Evolutionary conservation across 2,888 invertebrate genomes (phyloP), one percentile per base, ranked within the genome.

Genomic region (Ernsta delagoae): DNA sequence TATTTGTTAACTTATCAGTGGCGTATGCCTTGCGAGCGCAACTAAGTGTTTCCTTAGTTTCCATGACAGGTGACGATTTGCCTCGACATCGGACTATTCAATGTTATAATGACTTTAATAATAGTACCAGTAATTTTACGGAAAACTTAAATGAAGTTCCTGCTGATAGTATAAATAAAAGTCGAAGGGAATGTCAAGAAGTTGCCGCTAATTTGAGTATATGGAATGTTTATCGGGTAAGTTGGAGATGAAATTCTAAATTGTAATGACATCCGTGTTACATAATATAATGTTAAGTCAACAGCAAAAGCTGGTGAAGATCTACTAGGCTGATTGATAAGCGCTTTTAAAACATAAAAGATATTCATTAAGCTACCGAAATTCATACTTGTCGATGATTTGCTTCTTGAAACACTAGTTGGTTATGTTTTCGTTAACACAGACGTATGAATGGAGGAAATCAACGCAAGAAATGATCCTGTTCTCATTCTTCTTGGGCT

Each of bases 401-500:
- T 24, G 24, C 3, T n/a, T n/a, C n/a, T n/a, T n/a, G n/a, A n/a
- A n/a, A n/a, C n/a, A n/a, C n/a, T n/a, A n/a, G n/a, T n/a, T n/a
- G n/a, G n/a, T n/a, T n/a, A n/a, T n/a, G n/a, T n/a, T n/a, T n/a
- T n/a, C n/a, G n/a, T 41, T 41, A 6, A 31, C 6, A 54, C 75
- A 90, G 89, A 84, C 79, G 0, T 90, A 89, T 72, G 75, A 83
- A 1, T 90, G 90, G 90, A 73, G 78, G 54, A 87, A 88, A 71
- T 74, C 85, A 0, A 85, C 83, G 0, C 87, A 89, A 61, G 90
- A 89, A 70, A 84, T 89, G 77, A 85, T 88, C 41, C 78, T 92
- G 34, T 93, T 92, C 72, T 87, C 94, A 0, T 94, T 94, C 75
- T 94, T 94, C 78, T 90, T 92, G 77, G 94, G 94, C 0, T 94